Base-by-base conservation (phyloP, 2,797 vertebrate genomes). In the Notoglanidium macrostoma region DNA sequence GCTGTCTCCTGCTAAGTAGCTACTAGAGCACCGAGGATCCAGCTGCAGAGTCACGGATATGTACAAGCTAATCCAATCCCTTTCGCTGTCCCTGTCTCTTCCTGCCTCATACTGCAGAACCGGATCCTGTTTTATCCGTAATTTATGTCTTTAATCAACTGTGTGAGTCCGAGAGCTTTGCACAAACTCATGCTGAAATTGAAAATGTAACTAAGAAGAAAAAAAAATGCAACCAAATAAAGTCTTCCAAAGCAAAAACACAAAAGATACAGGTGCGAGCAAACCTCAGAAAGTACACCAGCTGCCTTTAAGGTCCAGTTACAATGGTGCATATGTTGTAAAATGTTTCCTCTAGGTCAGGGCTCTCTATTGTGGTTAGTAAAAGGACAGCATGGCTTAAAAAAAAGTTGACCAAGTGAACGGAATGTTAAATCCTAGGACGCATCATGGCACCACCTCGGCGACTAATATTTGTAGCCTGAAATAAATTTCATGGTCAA, bases 1-100 rank as follows among this genome's bases (percentile, higher is more conserved):
- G 91, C 93, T 92, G 90, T 91, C 88, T 61, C 90, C 72, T 55
- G 23, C 83, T 89, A 92, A 90, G 87, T 92, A 92, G 90, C 90
- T 92, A 90, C 91, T 88, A 84, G 40, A 61, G 77, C 59, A 59
- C 61, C 57, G 63, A 81, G 19, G 68, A 87, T 57, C 83, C 90
- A 87, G 65, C 21, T 73, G 85, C 90, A 92, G 84, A 85, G 90
- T 79, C 87, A 88, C 85, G 88, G 85, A 91, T 82, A 84, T 87
- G 86, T 88, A 90, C 90, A 90, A 85, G 90, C 87, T 86, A 91
- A 93, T 91, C 84, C 70, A 29, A 44, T 29, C 85, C 32, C 40
- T 35, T 35, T 54, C 54, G 23, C 67, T 35, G 51, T 55, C n/a
- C 44, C 35, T 68, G 87, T 83, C 78, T 81, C 84, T 74, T 77